Percentiles rank a stretch among this genome's conserved stretches.
Evolutionary conservation across 1,140 invertebrate species (phyloP).

Genomic region (Trinorchestia longiramus): DNA sequence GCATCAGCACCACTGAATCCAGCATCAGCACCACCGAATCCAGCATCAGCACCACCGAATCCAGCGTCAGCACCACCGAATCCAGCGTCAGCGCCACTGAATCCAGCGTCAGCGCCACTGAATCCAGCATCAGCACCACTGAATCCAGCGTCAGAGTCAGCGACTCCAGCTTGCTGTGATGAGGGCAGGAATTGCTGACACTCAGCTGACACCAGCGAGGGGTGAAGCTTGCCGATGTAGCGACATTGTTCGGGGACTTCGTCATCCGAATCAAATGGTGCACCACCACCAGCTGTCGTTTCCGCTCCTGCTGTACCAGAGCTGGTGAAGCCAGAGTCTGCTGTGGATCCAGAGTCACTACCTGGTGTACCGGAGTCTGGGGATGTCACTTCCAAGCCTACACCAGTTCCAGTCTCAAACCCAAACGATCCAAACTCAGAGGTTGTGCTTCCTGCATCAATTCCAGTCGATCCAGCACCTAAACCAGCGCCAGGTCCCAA

Average conservation of each 20-base stretch:
- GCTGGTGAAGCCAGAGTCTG: too few relatives aligned
- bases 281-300: not conserved
- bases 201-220: not conserved
- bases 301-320: too few relatives aligned
- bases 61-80: not conserved
- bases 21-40: not conserved
- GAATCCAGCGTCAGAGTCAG: too few relatives aligned
- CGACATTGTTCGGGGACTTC: not conserved
- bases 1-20: not conserved
- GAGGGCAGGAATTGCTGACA: not conserved
- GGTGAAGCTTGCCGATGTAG: constrained; percentile 21
- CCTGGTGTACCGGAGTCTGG: too few relatives aligned
- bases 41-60: not conserved
- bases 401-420: not conserved
- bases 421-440: too few relatives aligned
- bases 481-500: constrained; percentile 11
- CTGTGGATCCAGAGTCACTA: too few relatives aligned
- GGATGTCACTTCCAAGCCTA: not conserved
- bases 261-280: not conserved
- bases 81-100: not conserved
- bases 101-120: not conserved
- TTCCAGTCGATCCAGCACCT: too few relatives aligned
- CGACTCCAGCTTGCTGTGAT: too few relatives aligned
- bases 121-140: not conserved
- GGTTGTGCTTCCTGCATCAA: too few relatives aligned